Evolutionary conservation across 1,140 invertebrate species (phyloP), one percentile per base, ranked within the genome.

Genomic region (Delia radicum): DNA sequence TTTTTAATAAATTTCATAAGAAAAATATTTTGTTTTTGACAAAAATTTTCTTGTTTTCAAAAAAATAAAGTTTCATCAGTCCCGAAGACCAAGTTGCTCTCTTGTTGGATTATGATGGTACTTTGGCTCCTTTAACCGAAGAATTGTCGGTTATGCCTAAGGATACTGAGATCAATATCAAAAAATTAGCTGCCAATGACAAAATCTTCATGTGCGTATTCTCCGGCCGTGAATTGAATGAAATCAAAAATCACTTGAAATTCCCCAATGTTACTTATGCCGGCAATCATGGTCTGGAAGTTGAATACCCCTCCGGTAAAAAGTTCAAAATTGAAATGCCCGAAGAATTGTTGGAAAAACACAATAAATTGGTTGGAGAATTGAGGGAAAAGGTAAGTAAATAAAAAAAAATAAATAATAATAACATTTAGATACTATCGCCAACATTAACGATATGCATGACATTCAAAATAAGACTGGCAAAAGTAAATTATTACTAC

Each of bases 301-400:
- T 96, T 77, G 85, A 95, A 61, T 95, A 96, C 86, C 94, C 95
- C 0, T 95, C 96, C 81, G 94, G 94, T 63, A 95, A 93, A 78
- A 94, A 94, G 83, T 97, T 96, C 86, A 93, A 95, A n/a, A 94
- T 96, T 87, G 94, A 95, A n/a, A 94, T 96, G 92, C 94, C 95
- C 7, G 90, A 91, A 61, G 94, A 96, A 79, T 91, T 93, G 79
- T 92, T 94, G 78, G 92, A 92, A 73, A 95, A 95, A 85, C 92
- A 96, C 42, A 91, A 90, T 18, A 90, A 91, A 62, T 87, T 97
- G 24, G 91, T 95, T 79, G 91, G 93, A 80, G 89, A 91, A 15
- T 87, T 96, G 27, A 93, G 95, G 84, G 94, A 96, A 81, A 92
- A 94, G 88, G 93, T 93, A 85, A 85, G 61, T 21, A 12, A 33